Conservation (phyloP, 2,113 vertebrate species). For the Pelusios castaneus region DNA sequence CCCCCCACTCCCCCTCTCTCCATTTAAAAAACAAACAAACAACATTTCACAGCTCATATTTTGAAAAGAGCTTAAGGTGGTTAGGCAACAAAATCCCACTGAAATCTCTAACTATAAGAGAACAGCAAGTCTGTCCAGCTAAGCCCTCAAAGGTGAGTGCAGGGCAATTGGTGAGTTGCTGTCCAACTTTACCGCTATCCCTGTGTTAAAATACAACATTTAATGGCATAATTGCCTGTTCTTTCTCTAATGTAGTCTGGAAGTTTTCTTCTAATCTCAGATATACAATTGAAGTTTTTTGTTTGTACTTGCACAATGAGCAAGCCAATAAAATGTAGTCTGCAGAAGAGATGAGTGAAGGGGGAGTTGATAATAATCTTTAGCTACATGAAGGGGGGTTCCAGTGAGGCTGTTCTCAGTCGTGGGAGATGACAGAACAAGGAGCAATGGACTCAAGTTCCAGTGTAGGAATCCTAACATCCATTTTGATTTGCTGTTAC, state of each 20-base stretch:
- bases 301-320: background rate
- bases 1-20: background rate
- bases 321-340: background rate
- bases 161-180: background rate
- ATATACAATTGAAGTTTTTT: background rate
- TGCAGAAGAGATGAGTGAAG: no score
- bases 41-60: background rate
- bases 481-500: no score
- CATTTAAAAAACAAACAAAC: background rate
- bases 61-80: background rate
- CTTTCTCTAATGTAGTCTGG: background rate
- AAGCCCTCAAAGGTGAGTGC: background rate
- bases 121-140: background rate
- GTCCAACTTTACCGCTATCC: background rate
- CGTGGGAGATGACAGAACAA: no score
- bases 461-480: no score
- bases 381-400: no score
- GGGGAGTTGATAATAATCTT: no score
- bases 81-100: background rate
- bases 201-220: background rate
- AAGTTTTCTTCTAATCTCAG: background rate
- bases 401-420: no score
- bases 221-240: background rate
- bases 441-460: no score
- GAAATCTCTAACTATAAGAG: background rate